Conservation (phyloP, 2,797 vertebrate species). For the Parambassis ranga region DNA sequence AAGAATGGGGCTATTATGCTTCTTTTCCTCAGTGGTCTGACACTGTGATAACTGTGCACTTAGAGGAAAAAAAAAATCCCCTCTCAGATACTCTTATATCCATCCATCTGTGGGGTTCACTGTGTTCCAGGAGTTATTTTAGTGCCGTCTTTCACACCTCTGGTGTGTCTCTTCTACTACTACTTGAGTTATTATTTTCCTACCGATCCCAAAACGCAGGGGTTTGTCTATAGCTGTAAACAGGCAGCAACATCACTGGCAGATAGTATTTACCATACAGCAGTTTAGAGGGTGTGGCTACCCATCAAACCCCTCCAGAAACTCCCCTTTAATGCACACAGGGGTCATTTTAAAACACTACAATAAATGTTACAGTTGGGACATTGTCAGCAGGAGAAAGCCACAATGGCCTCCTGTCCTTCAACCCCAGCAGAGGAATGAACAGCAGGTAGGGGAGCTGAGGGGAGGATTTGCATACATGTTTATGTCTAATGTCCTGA, state of each 20-base stretch:
- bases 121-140: slow-evolving; percentile 23
- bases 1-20: slow-evolving; percentile 41
- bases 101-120: slow-evolving; percentile 29
- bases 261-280: neutral
- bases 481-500: slow-evolving; percentile 60
- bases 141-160: slow-evolving; percentile 10
- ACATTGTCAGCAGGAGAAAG: neutral
- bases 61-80: slow-evolving; percentile 52
- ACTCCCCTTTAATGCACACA: no score
- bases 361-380: no score
- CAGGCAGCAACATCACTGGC: neutral
- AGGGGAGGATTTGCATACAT: slow-evolving; percentile 50
- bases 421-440: slow-evolving; percentile 30
- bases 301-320: no score
- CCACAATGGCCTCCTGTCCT: slow-evolving; percentile 54
- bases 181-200: slow-evolving; percentile 26
- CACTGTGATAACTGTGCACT: slow-evolving; percentile 56
- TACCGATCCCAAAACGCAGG: neutral
- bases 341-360: no score
- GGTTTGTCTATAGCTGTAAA: neutral
- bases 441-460: slow-evolving; percentile 53
- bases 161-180: neutral
- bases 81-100: slow-evolving; percentile 25
- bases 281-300: no score
- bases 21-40: slow-evolving; percentile 39